These are phyloP conservation scores for Umimayanthus kanabou DNA, from an alignment of 92 coral and sea anemone genomes.

Conservation along the genomic window DNA sequence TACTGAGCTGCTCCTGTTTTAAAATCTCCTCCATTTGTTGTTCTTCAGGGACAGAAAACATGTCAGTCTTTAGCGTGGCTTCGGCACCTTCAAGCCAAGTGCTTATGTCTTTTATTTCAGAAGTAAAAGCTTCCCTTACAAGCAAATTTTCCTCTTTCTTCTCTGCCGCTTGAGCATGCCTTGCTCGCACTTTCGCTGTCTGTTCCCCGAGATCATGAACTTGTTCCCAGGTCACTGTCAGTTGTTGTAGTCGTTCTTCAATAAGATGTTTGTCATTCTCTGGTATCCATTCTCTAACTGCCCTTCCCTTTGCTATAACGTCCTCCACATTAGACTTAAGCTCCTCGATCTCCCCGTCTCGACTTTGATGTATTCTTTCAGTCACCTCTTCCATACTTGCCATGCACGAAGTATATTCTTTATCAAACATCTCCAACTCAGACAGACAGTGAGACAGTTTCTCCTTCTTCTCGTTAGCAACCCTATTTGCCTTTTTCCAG, in stretches of 20 bases:
- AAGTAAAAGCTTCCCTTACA: conserved; percentile 51
- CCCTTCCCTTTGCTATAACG: conserved; percentile 69
- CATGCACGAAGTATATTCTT: conserved; percentile 72
- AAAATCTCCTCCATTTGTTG: conserved; percentile 80
- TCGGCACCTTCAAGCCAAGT: conserved; percentile 84
- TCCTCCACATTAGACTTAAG: conserved; percentile 57
- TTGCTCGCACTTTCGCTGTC: conserved; percentile 57
- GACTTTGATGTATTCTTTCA: conserved; percentile 23
- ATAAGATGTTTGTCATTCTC: conserved; percentile 62
- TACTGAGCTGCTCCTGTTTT: conserved; percentile 77
- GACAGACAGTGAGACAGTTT: conserved; percentile 53
- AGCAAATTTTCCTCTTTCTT: conserved; percentile 40
- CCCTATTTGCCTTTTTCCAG: conserved; percentile 77
- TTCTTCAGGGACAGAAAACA: conserved; percentile 92
- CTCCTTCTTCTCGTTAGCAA: conserved; percentile 72
- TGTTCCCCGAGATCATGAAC: conserved; percentile 66
- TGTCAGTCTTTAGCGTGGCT: conserved; percentile 64
- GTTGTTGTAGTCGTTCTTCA: conserved; percentile 69
- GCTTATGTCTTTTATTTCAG: conserved; percentile 60
- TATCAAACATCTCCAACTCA: conserved; percentile 72
- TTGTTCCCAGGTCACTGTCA: conserved; percentile 73
- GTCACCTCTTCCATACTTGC: conserved; percentile 42
- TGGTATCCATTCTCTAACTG: conserved; percentile 56
- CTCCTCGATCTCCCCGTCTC: conserved; percentile 27
- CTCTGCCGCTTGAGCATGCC: conserved; percentile 50